These are phyloP conservation scores for Chaetogeoica ovagalla DNA, from an alignment of 2,888 invertebrate species.

Conservation along the genomic window DNA sequence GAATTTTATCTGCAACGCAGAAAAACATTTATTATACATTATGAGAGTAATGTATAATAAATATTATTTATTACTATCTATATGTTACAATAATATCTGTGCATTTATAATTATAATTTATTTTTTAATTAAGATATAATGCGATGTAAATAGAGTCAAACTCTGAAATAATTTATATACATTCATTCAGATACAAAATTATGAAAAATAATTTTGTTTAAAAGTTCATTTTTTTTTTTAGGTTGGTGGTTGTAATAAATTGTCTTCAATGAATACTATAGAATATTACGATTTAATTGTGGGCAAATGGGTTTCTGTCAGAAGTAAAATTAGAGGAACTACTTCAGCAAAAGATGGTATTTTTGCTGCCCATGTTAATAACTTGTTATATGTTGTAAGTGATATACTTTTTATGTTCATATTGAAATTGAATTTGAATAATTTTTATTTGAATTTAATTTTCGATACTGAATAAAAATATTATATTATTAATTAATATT, in stretches of 20 bases:
- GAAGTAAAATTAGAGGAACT: background rate
- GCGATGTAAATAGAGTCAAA: background rate
- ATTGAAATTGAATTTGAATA: background rate
- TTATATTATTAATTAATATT: background rate
- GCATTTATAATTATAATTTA: too few relatives aligned
- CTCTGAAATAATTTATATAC: background rate
- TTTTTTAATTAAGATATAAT: background rate
- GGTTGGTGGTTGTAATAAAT: background rate
- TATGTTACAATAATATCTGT: too few relatives aligned
- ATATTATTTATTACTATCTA: too few relatives aligned
- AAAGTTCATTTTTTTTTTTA: background rate
- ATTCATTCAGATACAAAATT: background rate
- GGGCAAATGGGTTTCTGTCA: background rate
- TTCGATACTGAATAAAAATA: background rate
- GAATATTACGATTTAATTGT: background rate
- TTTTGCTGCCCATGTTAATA: background rate
- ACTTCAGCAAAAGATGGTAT: background rate
- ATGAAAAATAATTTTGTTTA: background rate
- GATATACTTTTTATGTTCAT: background rate
- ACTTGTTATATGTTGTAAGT: background rate
- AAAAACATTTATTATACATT: too few relatives aligned
- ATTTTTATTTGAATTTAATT: background rate
- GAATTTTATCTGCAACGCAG: too few relatives aligned
- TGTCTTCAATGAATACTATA: background rate
- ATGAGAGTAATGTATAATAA: too few relatives aligned